These are phyloP conservation scores for Octodon degus DNA, from an alignment of 2,113 vertebrate genomes.

Conservation along the genomic window DNA sequence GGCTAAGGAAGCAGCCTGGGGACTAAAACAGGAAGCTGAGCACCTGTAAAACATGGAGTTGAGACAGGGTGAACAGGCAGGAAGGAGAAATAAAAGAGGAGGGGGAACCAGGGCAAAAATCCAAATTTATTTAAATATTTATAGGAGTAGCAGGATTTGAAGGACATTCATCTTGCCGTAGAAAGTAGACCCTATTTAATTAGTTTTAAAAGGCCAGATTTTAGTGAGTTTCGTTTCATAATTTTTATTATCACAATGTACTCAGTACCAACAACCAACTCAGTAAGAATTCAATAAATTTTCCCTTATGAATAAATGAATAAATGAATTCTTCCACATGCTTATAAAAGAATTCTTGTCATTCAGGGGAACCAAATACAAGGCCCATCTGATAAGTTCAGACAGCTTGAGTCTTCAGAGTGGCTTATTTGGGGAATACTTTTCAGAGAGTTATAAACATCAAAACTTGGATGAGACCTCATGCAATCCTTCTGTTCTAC, in stretches of 20 bases:
- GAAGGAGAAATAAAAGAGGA: background rate
- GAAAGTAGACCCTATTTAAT: background rate
- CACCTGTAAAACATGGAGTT: background rate
- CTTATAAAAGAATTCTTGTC: slow-evolving; percentile 17
- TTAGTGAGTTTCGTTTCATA: background rate
- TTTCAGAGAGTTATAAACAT: background rate
- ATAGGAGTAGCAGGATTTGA: background rate
- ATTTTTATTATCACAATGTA: background rate
- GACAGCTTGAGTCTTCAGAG: background rate
- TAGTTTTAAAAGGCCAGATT: background rate
- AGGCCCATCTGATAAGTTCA: background rate
- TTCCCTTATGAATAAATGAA: slow-evolving; percentile 23
- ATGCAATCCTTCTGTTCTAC: background rate
- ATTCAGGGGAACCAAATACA: background rate
- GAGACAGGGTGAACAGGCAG: background rate
- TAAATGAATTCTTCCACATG: background rate
- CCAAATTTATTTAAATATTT: background rate
- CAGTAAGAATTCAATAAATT: background rate
- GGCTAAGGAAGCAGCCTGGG: background rate
- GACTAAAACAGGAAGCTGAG: background rate
- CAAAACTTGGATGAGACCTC: background rate
- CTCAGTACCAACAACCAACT: background rate
- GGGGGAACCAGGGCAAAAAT: background rate
- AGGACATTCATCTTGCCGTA: background rate
- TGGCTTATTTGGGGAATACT: background rate